Percentiles rank a stretch among this genome's conserved stretches.
Evolutionary conservation across 2,113 vertebrate genomes (phyloP).

Genomic region (Anoura caudifer): DNA sequence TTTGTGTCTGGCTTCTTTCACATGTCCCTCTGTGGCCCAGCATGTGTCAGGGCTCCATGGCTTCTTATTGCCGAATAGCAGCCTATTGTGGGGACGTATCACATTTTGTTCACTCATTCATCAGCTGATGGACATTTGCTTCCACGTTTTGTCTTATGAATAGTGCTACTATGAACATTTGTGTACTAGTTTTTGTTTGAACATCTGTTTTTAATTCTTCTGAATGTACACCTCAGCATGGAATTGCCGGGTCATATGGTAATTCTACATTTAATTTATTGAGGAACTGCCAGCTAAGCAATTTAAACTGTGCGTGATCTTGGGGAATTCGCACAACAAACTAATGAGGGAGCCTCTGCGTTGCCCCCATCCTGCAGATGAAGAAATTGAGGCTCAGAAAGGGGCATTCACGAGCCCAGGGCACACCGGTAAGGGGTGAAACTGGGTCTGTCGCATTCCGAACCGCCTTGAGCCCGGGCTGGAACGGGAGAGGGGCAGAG

Average conservation of each 20-base stretch:
- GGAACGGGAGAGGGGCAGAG: neutral
- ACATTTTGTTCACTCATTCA: neutral
- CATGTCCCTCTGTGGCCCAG: rapidly evolving
- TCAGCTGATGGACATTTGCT: neutral
- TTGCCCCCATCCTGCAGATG: neutral
- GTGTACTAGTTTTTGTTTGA: neutral
- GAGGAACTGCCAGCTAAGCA: neutral
- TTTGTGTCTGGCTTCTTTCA: neutral
- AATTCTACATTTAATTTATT: neutral
- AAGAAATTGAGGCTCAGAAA: neutral
- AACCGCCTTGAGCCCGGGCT: neutral
- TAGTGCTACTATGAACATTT: neutral
- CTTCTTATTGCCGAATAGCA: neutral
- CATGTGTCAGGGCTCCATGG: rapidly evolving
- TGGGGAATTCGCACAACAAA: neutral
- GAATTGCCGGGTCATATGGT: neutral
- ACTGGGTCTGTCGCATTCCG: neutral
- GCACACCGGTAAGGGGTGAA: neutral
- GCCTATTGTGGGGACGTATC: neutral
- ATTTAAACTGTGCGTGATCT: rapidly evolving
- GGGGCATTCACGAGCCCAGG: neutral
- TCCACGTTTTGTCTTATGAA: neutral
- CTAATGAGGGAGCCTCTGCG: neutral
- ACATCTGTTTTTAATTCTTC: constrained; percentile 3
- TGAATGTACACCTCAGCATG: neutral